Evolutionary conservation across 2,888 invertebrate genomes (phyloP).

Genomic region (Ceramica pisi): DNA sequence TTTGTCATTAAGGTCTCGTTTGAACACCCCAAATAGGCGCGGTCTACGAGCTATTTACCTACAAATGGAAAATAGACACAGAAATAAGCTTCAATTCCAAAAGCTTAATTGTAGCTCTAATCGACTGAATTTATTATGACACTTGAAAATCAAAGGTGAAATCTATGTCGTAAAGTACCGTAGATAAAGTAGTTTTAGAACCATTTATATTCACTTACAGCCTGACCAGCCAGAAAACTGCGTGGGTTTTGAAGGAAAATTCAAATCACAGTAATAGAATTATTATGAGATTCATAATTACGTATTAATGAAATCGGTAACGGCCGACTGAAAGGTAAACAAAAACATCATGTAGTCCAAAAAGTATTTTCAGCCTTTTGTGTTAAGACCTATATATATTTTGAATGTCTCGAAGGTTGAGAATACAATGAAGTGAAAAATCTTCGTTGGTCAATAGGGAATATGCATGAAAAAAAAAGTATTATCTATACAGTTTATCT

Average conservation of each 20-base stretch:
- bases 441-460: background rate
- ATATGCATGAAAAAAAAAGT: background rate
- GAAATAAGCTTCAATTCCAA: too few relatives aligned
- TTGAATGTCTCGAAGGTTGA: slow-evolving; percentile 25
- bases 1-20: background rate
- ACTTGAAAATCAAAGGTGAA: slow-evolving; percentile 19
- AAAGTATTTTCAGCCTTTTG: slow-evolving; percentile 33
- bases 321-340: slow-evolving; percentile 19
- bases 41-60: too few relatives aligned
- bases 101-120: background rate
- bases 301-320: background rate
- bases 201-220: slow-evolving; percentile 3
- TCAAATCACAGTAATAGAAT: background rate
- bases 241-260: background rate
- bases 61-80: too few relatives aligned
- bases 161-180: slow-evolving; percentile 22
- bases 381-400: slow-evolving; percentile 21
- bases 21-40: background rate
- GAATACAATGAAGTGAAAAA: slow-evolving; percentile 37
- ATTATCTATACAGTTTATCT: too few relatives aligned
- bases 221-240: background rate
- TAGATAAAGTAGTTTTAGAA: slow-evolving; percentile 3
- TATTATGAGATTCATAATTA: background rate
- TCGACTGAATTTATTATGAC: slow-evolving; percentile 5
- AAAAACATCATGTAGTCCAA: slow-evolving; percentile 32